Percentiles rank a stretch among this genome's conserved stretches.
Conservation (phyloP, 2,888 invertebrate genomes). For the Branchipolynoe longqiensis region DNA sequence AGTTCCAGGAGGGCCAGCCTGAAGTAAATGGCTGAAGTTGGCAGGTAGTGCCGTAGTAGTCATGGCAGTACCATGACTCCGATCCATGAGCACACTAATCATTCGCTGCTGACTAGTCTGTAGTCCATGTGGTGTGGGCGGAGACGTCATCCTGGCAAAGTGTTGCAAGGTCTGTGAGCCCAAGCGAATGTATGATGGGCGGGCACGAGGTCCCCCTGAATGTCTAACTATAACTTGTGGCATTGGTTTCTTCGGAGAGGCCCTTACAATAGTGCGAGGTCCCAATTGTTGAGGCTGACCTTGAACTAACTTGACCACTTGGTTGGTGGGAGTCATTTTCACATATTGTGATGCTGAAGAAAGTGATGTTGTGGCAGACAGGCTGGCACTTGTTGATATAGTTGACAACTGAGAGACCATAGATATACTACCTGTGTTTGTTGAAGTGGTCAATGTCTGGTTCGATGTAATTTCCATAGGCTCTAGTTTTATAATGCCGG, state of each 20-base stretch:
- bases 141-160: slow-evolving; percentile 3
- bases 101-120: slow-evolving; percentile 16
- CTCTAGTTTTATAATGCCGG: slow-evolving; percentile 22
- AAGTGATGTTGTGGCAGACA: neutral
- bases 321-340: neutral
- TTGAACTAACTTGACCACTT: neutral
- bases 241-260: slow-evolving; percentile 3
- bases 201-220: slow-evolving; percentile 1
- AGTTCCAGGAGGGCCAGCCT: slow-evolving; percentile 17
- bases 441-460: neutral
- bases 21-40: slow-evolving; percentile 10
- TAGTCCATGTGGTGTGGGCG: neutral
- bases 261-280: slow-evolving; percentile 1
- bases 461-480: neutral
- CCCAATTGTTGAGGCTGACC: neutral
- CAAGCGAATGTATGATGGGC: slow-evolving; percentile 6
- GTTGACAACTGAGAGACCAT: neutral
- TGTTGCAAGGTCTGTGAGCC: slow-evolving; percentile 33
- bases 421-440: neutral
- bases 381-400: neutral
- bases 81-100: slow-evolving; percentile 41
- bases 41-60: neutral
- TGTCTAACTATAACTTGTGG: slow-evolving; percentile 22
- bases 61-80: neutral
- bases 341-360: neutral